A percentile compares a stretch with the other conserved stretches of the same genome.
Evolutionary conservation across 1,140 invertebrate genomes (phyloP).

Genomic region (Zaprionus inermis): DNA sequence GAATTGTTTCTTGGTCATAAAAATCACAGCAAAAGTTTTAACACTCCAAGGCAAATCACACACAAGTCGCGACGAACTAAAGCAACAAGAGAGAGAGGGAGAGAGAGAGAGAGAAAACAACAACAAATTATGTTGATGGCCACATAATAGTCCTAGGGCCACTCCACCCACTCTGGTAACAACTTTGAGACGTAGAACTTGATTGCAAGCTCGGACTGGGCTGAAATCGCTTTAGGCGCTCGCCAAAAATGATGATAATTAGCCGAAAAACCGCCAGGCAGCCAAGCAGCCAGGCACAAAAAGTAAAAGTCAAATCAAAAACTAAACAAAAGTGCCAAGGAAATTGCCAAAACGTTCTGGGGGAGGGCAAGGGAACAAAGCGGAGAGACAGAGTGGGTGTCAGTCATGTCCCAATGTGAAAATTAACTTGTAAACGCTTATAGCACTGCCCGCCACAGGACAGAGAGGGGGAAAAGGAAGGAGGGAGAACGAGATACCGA

Average conservation of each 20-base stretch:
- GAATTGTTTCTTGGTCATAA: constrained; percentile 74
- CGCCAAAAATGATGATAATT: constrained; percentile 80
- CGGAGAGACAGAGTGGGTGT: constrained; percentile 27
- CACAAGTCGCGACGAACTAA: constrained; percentile 35
- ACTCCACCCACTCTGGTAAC: not conserved
- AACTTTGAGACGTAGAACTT: not conserved
- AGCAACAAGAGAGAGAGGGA: constrained; percentile 2
- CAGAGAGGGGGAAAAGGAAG: not conserved
- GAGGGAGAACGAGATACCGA: constrained; percentile 12
- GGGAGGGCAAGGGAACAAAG: constrained; percentile 1
- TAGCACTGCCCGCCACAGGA: constrained; percentile 9
- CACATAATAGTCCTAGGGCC: constrained; percentile 59
- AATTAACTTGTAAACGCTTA: constrained; percentile 75
- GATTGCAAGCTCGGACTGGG: constrained; percentile 14
- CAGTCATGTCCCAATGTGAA: constrained; percentile 79
- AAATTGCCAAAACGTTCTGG: constrained; percentile 56
- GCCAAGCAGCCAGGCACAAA: constrained; percentile 33
- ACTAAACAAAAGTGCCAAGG: constrained; percentile 76
- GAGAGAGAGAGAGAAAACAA: constrained; percentile 18
- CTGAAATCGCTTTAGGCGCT: constrained; percentile 72
- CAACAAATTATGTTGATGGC: constrained; percentile 77
- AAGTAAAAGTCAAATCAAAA: constrained; percentile 81
- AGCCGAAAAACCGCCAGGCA: constrained; percentile 58
- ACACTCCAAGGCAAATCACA: constrained; percentile 25
- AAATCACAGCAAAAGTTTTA: constrained; percentile 75